Base-by-base conservation (phyloP, 2,888 invertebrate genomes). In the Plagodis pulveraria region DNA sequence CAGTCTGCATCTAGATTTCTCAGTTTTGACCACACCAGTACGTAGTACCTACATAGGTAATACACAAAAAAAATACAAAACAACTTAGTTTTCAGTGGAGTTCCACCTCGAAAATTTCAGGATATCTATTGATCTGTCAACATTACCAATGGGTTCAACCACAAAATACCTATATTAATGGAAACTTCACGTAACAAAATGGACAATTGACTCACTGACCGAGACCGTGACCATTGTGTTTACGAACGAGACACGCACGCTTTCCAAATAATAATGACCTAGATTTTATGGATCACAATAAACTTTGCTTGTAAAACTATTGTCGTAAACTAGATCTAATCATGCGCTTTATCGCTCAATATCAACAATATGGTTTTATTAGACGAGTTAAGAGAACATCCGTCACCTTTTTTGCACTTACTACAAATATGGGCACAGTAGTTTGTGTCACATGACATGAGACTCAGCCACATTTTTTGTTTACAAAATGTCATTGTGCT, bases 171-270 rank as follows among this genome's bases (percentile, higher is more conserved):
- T 2, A 22, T 22, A 22, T 6, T 47, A 10, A 48, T 48, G 32
- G 22, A 48, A 48, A 38, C 10, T 40, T 6, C 48, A 40, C 38
- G 38, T 12, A 12, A 34, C 35, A 41, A 41, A n/a, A 50, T 34
- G 22, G 42, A 56, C 56, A 47, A 50, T 35, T 22, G 32, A 50
- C 41, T 46, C 50, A 46, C 38, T 50, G 56, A 56, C 50, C 56
- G 36, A 56, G 46, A 51, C 54, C 56, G 32, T 46, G 46, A 41
- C 12, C n/a, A 56, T 47, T 51, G 45, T 56, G 22, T 10, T 11
- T 40, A 43, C 6, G n/a, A 36, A 51, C n/a, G 35, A n/a, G 41
- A 34, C 45, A 48, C 44, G 50, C 45, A 50, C 38, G 45, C 12
- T 40, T 35, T 40, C 50, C 41, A 45, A 45, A 50, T 47, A 45